Base-by-base conservation (phyloP, 1,140 invertebrate genomes). In the Panagrolaimus sp. region DNA sequence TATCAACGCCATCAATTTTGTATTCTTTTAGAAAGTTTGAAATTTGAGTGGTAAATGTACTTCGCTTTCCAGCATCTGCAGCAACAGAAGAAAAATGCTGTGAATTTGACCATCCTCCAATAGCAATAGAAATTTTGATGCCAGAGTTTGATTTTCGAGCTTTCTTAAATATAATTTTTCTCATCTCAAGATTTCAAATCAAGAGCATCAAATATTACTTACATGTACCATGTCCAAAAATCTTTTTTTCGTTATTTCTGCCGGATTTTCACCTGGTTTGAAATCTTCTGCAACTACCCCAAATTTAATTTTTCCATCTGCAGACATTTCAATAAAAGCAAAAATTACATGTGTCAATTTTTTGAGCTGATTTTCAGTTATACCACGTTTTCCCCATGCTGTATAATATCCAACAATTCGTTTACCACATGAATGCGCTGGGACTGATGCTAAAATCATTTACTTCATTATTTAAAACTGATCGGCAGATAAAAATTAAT, bases 91-190 rank as follows among this genome's bases (percentile, higher is more conserved):
- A 70, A 42, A 78, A 78, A 48, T 77, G 71, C 61, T 78, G 64
- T 0, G 76, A 78, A 47, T 78, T 78, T 25, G 73, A 70, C 76
- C 76, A 78, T 20, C 76, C 76, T 25, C 76, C 76, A 61, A 78
- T 61, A 43, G 75, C 76, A 44, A 75, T 71, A 4, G 77, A 1
- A 11, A 77, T 20, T 43, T 74, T 77, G 8, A 77, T 31, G 51
- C 73, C 9, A 1, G 64, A 27, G 14, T 47, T 47, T n/a, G 72
- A 63, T 53, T 63, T 44, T 20, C 43, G 62, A 11, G 73, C 27
- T 31, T 73, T 42, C 31, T 38, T 4, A 38, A 38, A 4, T n/a
- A n/a, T n/a, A n/a, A n/a, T n/a, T n/a, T n/a, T n/a, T n/a, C n/a
- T n/a, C n/a, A 4, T 4, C 2, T 4, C 31, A 38, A 4, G 7